Evolutionary conservation across 2,888 invertebrate genomes (phyloP).

Genomic region (Empis livida): DNA sequence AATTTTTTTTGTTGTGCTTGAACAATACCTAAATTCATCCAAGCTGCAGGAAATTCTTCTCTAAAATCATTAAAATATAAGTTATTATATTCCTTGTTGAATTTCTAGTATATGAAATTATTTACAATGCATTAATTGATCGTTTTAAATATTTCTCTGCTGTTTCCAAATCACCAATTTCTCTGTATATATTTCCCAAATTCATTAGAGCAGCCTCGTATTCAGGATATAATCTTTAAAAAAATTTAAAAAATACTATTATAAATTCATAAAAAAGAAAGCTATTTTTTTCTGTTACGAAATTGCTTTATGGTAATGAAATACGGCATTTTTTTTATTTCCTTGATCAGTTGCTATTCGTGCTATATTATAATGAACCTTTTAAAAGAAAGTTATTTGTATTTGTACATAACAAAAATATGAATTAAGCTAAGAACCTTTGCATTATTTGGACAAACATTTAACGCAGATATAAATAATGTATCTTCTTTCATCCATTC

Average conservation of each 20-base stretch:
- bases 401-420: no score
- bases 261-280: background rate
- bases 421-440: slow-evolving; percentile 50
- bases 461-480: slow-evolving; percentile 68
- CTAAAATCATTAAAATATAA: slow-evolving; percentile 40
- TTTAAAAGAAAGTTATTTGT: slow-evolving; percentile 1
- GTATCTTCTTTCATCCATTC: slow-evolving; percentile 72
- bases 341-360: slow-evolving; percentile 71
- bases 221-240: slow-evolving; percentile 72
- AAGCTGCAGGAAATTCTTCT: slow-evolving; percentile 83
- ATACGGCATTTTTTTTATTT: slow-evolving; percentile 52
- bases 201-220: slow-evolving; percentile 91
- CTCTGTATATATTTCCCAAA: slow-evolving; percentile 88
- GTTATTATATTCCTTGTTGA: no score
- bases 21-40: slow-evolving; percentile 97
- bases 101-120: background rate
- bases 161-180: slow-evolving; percentile 75
- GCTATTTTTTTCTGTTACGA: no score
- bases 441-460: slow-evolving; percentile 86
- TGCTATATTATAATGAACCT: slow-evolving; percentile 69
- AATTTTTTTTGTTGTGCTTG: slow-evolving; percentile 59
- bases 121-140: slow-evolving; percentile 47
- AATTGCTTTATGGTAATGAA: slow-evolving; percentile 66
- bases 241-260: background rate
- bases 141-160: slow-evolving; percentile 71